phyloP scores from a whole-genome alignment of 2,888 invertebrate genomes.

The Meteorus cinctellus region DNA sequence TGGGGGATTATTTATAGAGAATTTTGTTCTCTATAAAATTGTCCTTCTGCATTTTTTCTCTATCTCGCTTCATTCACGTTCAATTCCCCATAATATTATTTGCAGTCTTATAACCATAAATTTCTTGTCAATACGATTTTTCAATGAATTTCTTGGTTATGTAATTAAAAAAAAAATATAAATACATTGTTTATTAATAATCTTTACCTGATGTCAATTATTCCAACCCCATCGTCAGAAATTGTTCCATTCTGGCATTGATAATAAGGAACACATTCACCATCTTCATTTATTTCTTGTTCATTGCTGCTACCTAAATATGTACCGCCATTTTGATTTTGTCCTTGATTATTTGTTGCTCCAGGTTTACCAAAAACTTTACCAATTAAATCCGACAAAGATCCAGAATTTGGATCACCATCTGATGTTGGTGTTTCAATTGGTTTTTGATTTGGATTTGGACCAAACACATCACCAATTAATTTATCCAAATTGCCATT shows the following conservation, averaged over 20 bases:
- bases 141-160: too few species aligned
- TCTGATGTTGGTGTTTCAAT: background rate
- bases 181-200: background rate
- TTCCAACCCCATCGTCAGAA: constrained; percentile 80
- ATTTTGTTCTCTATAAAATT: too few species aligned
- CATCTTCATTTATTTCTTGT: constrained; percentile 63
- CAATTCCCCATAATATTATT: too few species aligned
- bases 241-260: constrained; percentile 81
- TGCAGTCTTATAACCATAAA: too few species aligned
- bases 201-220: constrained; percentile 63
- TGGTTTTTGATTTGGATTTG: constrained; percentile 15
- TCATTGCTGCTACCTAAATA: constrained; percentile 43
- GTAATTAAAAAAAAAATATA: too few species aligned
- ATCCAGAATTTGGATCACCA: background rate
- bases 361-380: constrained; percentile 10
- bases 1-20: too few species aligned
- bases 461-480: constrained; percentile 10
- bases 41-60: too few species aligned
- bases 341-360: background rate
- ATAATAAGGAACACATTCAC: constrained; percentile 85
- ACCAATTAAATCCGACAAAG: constrained; percentile 12
- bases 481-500: constrained; percentile 11
- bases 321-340: constrained; percentile 3
- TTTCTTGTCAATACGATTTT: too few species aligned
- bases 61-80: too few species aligned